Base-by-base conservation (phyloP, 92 coral and sea anemone species). In the Metridium senile region DNA sequence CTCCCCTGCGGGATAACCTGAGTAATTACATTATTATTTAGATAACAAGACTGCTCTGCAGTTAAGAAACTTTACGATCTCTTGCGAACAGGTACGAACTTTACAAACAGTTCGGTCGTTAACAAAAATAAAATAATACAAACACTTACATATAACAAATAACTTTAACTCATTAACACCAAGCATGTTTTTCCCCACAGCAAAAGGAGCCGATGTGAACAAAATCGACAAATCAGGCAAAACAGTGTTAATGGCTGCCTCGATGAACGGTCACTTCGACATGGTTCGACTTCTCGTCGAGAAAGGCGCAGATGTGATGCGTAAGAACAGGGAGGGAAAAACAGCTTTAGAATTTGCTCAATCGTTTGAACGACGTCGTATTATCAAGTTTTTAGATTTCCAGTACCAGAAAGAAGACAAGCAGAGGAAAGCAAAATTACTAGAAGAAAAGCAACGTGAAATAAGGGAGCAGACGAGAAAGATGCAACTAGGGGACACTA, bases 201-300 rank as follows among this genome's bases (percentile, higher is more conserved):
- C 75, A 33, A 90, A 96, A 70, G 97, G 97, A 19, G 99, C 99
- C 2, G 86, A 89, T 29, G 91, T 96, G 25, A 89, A 93, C 81
- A 86, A 85, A 46, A 85, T 68, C 34, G 99, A 96, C 77, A 96
- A 92, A 64, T 93, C 94, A 17, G 97, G 97, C 21, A 96, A 96
- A 71, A 89, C 97, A 6, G 90, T 96, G 7, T 65, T 96, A 11
- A 96, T 96, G 99, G 97, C 97, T 57, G 99, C 99, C 21, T 23
- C 99, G 19, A 84, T 96, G 89, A 96, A 96, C 72, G 99, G 99
- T 57, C 93, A 96, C 70, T 89, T 96, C 57, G 92, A 87, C 39
- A 81, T 96, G 29, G 99, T 96, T 31, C 89, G 97, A 18, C 76
- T 96, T 70, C 96, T 96, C 18, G 90, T 96, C 66, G 97, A 96